Evolutionary conservation across 2,888 invertebrate species (phyloP), one percentile per base, ranked within the genome.

Genomic region (Holacanthella duospinosa): DNA sequence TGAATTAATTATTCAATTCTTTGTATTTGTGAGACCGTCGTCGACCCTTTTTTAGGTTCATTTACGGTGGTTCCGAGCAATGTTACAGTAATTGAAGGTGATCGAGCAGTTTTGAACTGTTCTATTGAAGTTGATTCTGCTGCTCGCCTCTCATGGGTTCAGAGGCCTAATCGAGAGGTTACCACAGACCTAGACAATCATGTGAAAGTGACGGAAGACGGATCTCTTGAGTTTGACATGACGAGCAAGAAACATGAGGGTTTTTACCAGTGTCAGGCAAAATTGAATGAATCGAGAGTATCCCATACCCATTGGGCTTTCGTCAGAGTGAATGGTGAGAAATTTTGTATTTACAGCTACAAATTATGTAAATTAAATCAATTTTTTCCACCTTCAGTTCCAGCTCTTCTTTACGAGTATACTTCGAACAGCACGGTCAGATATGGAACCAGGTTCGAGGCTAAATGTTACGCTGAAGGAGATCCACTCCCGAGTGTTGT

Each of bases 231-330:
- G 3, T 70, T 72, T 54, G 64, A 69, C 54, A 56, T 64, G 16
- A 70, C 70, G 21, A 63, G 56, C 9, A 71, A 71, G 59, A 64
- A 66, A 26, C 69, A 73, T 27, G 71, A 73, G 63, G 73, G 73
- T 0, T 73, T 65, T 64, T 72, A 72, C 29, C 71, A 72, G 58
- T 72, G 72, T 55, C 70, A 70, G 6, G 70, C 68, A 1, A 68
- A 67, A 62, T 56, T 66, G 24, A 70, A 70, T 61, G 66, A 66
- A 44, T 62, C 69, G 1, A 68, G 67, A 55, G 64, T 62, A 9
- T 68, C 67, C n/a, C 71, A 70, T 65, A 69, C 71, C 21, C 69
- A 71, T 60, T 73, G 71, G 73, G 69, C 68, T 16, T 70, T 68
- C 61, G 29, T 71, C 9, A 64, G 64, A 28, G 70, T 71, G 43